These are phyloP conservation scores for Eulemur macaco DNA, from an alignment of 2,113 vertebrate genomes.

Conservation along the genomic window DNA sequence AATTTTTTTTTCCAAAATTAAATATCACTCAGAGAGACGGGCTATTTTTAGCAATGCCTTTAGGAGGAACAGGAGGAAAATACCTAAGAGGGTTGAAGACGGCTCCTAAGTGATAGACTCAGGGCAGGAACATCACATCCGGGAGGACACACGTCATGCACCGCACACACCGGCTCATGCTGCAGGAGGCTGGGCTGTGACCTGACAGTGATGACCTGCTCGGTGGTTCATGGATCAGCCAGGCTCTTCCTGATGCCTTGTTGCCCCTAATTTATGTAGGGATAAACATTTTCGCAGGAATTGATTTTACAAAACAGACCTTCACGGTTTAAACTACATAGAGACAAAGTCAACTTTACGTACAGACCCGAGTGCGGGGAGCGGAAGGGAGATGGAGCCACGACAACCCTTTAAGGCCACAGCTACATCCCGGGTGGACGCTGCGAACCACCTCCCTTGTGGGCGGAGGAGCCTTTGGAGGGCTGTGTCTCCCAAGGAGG, in stretches of 20 bases:
- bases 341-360: neutral
- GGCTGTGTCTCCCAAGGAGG: fast-evolving
- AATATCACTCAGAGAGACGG: neutral
- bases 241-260: neutral
- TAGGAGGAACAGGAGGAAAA: neutral
- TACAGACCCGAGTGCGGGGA: neutral
- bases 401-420: fast-evolving
- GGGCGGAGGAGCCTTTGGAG: neutral
- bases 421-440: fast-evolving
- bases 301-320: neutral
- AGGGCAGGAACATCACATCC: fast-evolving
- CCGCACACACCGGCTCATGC: fast-evolving
- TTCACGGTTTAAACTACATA: neutral
- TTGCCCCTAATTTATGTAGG: neutral
- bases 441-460: fast-evolving
- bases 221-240: fast-evolving
- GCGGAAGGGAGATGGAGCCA: fast-evolving
- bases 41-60: neutral
- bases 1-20: neutral
- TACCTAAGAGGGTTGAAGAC: fast-evolving
- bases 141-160: fast-evolving
- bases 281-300: neutral
- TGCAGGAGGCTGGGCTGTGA: fast-evolving
- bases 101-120: fast-evolving
- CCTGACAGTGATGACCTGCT: fast-evolving